phyloP scores from a whole-genome alignment of 2,113 vertebrate species.

The Plecturocebus donacophilus region DNA sequence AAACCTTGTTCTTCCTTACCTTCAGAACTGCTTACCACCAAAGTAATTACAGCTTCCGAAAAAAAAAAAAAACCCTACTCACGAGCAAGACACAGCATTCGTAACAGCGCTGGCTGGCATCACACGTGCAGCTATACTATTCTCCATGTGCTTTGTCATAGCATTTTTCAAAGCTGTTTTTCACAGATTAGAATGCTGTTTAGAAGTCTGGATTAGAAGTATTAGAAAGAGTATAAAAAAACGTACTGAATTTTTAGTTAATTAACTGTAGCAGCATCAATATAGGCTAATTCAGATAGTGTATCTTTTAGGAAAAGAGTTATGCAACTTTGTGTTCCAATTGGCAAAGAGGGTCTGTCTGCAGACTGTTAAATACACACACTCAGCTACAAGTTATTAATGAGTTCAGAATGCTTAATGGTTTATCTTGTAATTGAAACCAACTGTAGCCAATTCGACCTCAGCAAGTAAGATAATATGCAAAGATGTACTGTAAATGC shows the following conservation, averaged over 20 bases:
- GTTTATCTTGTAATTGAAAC: constrained; percentile 1
- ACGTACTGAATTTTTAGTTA: neutral
- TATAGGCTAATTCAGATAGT: neutral
- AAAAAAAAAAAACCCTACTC: constrained; percentile 30
- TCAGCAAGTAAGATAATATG: neutral
- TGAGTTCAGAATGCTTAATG: neutral
- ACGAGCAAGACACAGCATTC: constrained; percentile 59
- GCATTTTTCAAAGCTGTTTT: constrained; percentile 58
- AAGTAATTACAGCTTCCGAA: constrained; percentile 67
- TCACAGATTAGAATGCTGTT: constrained; percentile 56
- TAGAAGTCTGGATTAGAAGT: constrained; percentile 26
- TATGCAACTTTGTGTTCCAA: neutral
- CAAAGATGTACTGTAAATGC: neutral
- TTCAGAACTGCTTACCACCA: constrained; percentile 50
- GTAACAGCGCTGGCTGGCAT: constrained; percentile 45
- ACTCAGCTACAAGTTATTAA: constrained; percentile 4
- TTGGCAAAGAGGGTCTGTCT: constrained; percentile 19
- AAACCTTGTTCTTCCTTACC: neutral
- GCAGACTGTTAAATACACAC: neutral
- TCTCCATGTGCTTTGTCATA: neutral
- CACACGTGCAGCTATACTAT: constrained; percentile 53
- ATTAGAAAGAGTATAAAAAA: neutral
- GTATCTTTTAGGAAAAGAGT: neutral
- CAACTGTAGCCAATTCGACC: constrained; percentile 49
- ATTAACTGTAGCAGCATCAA: neutral